phyloP scores from a whole-genome alignment of 2,113 vertebrate genomes.

The Cyphomyrus discorhynchus region DNA sequence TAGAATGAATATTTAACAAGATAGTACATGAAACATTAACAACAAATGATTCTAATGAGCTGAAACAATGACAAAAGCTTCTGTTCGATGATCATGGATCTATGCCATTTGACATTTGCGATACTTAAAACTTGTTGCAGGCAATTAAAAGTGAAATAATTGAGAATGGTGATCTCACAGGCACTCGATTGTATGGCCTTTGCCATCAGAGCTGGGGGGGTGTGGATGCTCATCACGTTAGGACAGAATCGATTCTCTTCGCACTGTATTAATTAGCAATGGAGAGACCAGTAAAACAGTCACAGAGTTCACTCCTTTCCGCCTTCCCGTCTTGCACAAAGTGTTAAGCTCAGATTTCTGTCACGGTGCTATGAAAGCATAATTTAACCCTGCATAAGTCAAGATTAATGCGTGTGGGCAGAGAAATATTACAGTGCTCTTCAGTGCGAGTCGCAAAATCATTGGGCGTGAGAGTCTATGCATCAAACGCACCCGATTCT shows the following conservation, averaged over 20 bases:
- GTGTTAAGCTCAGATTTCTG: not conserved
- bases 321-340: not conserved
- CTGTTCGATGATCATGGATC: constrained; percentile 9
- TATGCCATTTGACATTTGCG: constrained; percentile 2
- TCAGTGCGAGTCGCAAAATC: not conserved
- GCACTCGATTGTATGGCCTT: not conserved
- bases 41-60: constrained; percentile 4
- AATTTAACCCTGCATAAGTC: not conserved
- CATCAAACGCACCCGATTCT: not conserved
- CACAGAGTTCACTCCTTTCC: not conserved
- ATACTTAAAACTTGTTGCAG: constrained; percentile 9
- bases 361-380: not conserved
- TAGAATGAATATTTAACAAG: not conserved
- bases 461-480: not conserved
- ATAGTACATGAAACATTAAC: constrained; percentile 1
- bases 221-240: not conserved
- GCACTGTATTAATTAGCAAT: constrained; percentile 14
- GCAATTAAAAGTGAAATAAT: constrained; percentile 14
- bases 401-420: not conserved
- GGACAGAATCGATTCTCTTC: constrained; percentile 9
- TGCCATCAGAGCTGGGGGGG: not conserved
- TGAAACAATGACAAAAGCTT: constrained; percentile 5
- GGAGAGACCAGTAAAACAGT: not conserved
- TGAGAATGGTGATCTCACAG: not conserved
- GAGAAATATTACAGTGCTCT: not conserved